phyloP scores from a whole-genome alignment of 2,113 vertebrate genomes.

The Myanophis thanlyinensis region DNA sequence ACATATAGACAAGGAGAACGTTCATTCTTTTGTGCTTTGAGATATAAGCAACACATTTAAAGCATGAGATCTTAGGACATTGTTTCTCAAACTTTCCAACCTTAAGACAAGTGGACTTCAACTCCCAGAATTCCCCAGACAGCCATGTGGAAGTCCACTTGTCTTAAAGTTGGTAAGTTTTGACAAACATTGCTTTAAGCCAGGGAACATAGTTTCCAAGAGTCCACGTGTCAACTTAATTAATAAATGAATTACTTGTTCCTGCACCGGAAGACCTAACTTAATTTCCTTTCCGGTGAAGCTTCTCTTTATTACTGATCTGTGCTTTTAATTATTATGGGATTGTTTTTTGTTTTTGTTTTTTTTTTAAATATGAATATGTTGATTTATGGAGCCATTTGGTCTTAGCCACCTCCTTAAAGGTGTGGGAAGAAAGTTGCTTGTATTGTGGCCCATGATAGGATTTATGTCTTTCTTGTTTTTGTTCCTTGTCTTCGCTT shows the following conservation, averaged over 20 bases:
- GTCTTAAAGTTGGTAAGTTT: neutral
- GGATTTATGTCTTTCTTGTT: conserved; percentile 68
- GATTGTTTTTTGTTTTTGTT: too few relatives aligned
- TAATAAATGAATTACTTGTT: too few relatives aligned
- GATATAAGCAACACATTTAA: neutral
- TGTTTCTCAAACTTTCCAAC: neutral
- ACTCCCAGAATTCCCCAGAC: neutral
- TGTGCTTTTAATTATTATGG: neutral
- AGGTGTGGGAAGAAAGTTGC: neutral
- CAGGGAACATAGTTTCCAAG: neutral
- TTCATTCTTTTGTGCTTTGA: neutral
- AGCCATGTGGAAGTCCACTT: neutral
- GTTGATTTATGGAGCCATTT: neutral
- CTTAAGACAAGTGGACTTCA: neutral
- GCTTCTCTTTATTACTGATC: neutral
- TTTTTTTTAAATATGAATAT: neutral
- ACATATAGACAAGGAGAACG: neutral
- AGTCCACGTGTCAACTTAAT: too few relatives aligned
- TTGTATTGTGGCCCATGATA: neutral
- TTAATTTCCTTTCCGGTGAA: neutral
- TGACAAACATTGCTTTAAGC: neutral
- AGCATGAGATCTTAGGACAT: neutral
- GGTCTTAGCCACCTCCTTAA: neutral
- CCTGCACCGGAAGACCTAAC: neutral
- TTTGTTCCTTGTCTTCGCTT: conserved; percentile 70